These are phyloP conservation scores for Maccullochella peelii DNA, from an alignment of 2,113 vertebrate genomes.

Conservation along the genomic window DNA sequence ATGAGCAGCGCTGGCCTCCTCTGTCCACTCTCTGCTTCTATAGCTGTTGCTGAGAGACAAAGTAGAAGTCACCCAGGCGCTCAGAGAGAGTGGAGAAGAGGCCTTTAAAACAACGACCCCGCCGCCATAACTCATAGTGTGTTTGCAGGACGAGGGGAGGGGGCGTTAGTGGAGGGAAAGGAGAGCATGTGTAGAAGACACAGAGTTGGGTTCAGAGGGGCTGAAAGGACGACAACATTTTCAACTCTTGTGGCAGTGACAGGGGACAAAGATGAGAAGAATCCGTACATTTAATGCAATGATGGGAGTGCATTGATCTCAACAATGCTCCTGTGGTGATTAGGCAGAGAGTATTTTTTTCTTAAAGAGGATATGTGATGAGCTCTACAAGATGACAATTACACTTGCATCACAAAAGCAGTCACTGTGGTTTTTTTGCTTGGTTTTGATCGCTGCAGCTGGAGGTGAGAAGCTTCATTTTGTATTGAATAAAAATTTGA, in stretches of 20 bases:
- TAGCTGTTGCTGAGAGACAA: slow-evolving; percentile 82
- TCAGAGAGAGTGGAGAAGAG: slow-evolving; percentile 43
- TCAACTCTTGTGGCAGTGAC: not conserved
- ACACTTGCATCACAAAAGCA: not conserved
- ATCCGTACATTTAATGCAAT: not conserved
- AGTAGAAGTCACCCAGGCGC: slow-evolving; percentile 74
- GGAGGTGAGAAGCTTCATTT: slow-evolving; percentile 59
- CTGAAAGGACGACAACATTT: not conserved
- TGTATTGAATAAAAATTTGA: not conserved
- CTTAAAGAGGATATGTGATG: not conserved
- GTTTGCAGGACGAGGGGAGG: not conserved
- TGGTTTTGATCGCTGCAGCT: slow-evolving; percentile 30
- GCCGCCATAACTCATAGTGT: slow-evolving; percentile 64
- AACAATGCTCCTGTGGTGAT: not conserved
- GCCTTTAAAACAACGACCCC: slow-evolving; percentile 56
- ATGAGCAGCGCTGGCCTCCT: slow-evolving; percentile 69
- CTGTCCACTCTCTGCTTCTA: slow-evolving; percentile 60
- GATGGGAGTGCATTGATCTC: not conserved
- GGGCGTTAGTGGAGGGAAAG: slow-evolving; percentile 4
- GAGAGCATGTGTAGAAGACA: not conserved
- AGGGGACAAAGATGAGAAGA: not conserved
- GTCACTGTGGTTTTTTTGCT: slow-evolving; percentile 47
- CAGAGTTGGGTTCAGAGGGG: not conserved
- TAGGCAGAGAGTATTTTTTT: not conserved
- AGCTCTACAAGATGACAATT: slow-evolving; percentile 26